Conservation (phyloP, 2,888 invertebrate species). For the Meiosimyza platycephala region DNA sequence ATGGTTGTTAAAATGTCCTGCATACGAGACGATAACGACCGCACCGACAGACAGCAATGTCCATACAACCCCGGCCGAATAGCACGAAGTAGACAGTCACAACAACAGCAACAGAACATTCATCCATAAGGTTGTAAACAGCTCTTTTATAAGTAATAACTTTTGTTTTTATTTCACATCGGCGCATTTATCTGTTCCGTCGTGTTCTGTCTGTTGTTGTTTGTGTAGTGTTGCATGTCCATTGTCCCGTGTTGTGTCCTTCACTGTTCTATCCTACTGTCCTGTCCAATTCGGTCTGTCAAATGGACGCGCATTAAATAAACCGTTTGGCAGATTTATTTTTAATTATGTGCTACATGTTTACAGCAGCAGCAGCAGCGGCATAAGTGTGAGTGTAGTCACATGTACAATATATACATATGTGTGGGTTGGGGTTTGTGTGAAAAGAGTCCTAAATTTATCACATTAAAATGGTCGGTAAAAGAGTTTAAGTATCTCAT, state of each 20-base stretch:
- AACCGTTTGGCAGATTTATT: constrained; percentile 20
- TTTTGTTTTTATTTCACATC: constrained; percentile 24
- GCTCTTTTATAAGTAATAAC: constrained; percentile 31
- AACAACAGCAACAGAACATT: not conserved
- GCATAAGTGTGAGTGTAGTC: not conserved
- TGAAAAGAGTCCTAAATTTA: constrained; percentile 6
- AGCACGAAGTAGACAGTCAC: not conserved
- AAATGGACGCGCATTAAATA: constrained; percentile 22
- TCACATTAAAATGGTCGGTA: constrained; percentile 1
- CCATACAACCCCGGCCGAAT: not conserved
- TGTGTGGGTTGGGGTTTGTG: not conserved
- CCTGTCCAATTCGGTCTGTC: constrained; percentile 3
- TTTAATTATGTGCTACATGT: constrained; percentile 21
- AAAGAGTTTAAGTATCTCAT: constrained; percentile 5
- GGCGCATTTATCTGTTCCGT: constrained; percentile 13
- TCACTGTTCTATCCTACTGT: not conserved
- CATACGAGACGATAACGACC: not conserved
- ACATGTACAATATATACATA: too few relatives aligned
- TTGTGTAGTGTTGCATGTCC: not conserved
- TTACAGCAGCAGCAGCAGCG: not conserved
- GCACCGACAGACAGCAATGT: not conserved
- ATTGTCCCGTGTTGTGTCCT: not conserved
- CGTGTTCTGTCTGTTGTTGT: not conserved
- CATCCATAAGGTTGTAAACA: constrained; percentile 28
- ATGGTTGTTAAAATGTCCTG: too few relatives aligned